Evolutionary conservation across 2,888 invertebrate genomes (phyloP), one percentile per base, ranked within the genome.

Genomic region (Ormia ochracea): DNA sequence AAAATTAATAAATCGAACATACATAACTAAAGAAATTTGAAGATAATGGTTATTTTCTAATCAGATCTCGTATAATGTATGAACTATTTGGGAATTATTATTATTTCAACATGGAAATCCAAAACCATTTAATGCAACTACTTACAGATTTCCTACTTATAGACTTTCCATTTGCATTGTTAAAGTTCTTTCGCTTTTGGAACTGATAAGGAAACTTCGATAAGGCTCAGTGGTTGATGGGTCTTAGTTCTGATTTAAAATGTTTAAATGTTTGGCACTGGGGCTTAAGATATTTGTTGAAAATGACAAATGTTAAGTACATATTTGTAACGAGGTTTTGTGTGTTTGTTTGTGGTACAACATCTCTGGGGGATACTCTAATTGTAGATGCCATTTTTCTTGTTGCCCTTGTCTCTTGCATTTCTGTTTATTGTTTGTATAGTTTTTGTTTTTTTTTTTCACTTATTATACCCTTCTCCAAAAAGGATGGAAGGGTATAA

Each of bases 281-380:
- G 48, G 38, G 23, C 28, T 52, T 41, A 52, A 52, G 45, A 31
- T 21, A 61, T 33, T 45, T 23, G 10, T 38, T 41, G 1, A 21
- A 52, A 61, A 61, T 72, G 43, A 58, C 52, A 73, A 65, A 56
- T 52, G 36, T 28, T 21, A 19, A 65, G 45, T 14, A 21, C 48
- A 56, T 65, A 61, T 72, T 31, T 59, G 56, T 61, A 36, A 17
- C 31, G 36, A 10, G 41, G n/a, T n/a, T 41, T 21, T 41, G 10
- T 48, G 23, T 59, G 54, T 33, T 12, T 33, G 33, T 56, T 2
- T 56, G 43, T 14, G 36, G 19, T 56, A 65, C 63, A 73, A 56
- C 45, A 36, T 45, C 73, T 73, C 73, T 65, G 65, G 65, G 73
- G 56, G 43, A 65, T 61, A 65, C 36, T 56, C 36, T 73, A 65